A percentile compares a stretch with the other conserved stretches of the same genome.
Evolutionary conservation across 1,140 invertebrate genomes (phyloP).

Genomic region (Drosophila pallidifrons): DNA sequence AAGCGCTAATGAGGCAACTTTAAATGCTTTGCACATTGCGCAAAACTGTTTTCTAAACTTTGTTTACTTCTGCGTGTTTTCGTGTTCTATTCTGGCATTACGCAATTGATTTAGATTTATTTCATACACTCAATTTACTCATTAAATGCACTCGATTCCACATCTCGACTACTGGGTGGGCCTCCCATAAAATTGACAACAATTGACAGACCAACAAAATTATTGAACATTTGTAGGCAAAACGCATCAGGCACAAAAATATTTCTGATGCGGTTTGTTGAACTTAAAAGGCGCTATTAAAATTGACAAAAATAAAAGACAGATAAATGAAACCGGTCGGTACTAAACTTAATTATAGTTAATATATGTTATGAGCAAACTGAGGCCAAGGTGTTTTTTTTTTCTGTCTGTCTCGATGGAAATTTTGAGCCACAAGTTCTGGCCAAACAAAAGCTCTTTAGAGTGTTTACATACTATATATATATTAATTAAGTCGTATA

Average conservation of each 20-base stretch:
- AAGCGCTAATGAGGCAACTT: slow-evolving; percentile 55
- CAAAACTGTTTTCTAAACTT: slow-evolving; percentile 2
- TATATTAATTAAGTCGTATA: slow-evolving; percentile 30
- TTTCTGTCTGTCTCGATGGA: slow-evolving; percentile 6
- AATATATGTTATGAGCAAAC: slow-evolving; percentile 15
- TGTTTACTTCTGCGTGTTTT: slow-evolving; percentile 1
- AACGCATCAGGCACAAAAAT: slow-evolving; percentile 13
- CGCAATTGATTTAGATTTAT: slow-evolving; percentile 36
- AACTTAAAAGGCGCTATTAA: slow-evolving; percentile 40
- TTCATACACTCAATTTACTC: not conserved
- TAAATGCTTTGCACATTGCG: slow-evolving; percentile 35
- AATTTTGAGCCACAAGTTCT: slow-evolving; percentile 22
- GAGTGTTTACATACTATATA: not conserved
- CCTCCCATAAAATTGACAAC: not conserved
- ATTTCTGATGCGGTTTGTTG: slow-evolving; percentile 60
- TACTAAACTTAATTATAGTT: slow-evolving; percentile 48
- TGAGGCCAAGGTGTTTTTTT: slow-evolving; percentile 5
- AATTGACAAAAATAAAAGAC: slow-evolving; percentile 7
- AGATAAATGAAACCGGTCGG: slow-evolving; percentile 56
- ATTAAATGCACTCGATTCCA: slow-evolving; percentile 20
- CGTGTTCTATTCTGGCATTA: slow-evolving; percentile 13
- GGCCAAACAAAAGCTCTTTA: slow-evolving; percentile 16
- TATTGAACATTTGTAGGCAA: slow-evolving; percentile 51
- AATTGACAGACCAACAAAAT: slow-evolving; percentile 6
- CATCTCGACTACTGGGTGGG: slow-evolving; percentile 46